Evolutionary conservation across 1,140 invertebrate species (phyloP).

Genomic region (Zaprionus davidi): DNA sequence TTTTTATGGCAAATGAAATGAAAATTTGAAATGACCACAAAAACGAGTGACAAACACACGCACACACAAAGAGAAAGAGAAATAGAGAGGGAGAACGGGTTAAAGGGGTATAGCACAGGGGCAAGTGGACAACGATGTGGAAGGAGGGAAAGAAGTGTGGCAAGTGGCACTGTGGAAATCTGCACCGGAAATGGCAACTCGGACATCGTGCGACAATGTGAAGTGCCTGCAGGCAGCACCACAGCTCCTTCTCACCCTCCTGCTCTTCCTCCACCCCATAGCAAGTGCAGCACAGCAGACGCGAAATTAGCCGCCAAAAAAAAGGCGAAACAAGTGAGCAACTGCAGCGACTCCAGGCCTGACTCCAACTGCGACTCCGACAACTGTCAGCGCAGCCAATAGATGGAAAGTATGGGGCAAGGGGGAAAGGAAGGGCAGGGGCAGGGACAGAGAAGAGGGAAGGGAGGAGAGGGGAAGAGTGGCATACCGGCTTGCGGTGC

Average conservation of each 20-base stretch:
- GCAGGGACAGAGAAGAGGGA: too few relatives aligned
- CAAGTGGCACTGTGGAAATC: slow-evolving; percentile 24
- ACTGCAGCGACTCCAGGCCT: slow-evolving; percentile 16
- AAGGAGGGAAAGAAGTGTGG: background rate
- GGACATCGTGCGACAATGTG: slow-evolving; percentile 66
- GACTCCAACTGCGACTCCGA: background rate
- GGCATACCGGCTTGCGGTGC: background rate
- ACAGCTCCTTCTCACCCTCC: background rate
- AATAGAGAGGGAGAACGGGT: background rate
- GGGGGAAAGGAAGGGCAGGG: too few relatives aligned
- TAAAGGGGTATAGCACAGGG: background rate
- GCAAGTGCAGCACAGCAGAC: slow-evolving; percentile 32
- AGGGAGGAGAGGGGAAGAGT: too few relatives aligned
- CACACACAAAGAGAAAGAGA: background rate
- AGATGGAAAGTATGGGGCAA: background rate
- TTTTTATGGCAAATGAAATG: slow-evolving; percentile 83
- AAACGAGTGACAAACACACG: slow-evolving; percentile 55
- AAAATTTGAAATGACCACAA: slow-evolving; percentile 83
- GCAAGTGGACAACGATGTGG: background rate
- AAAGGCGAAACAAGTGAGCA: slow-evolving; percentile 22
- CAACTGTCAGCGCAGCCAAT: background rate
- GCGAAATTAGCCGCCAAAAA: slow-evolving; percentile 67
- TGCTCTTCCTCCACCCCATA: background rate
- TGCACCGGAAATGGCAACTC: slow-evolving; percentile 58
- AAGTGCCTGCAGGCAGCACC: slow-evolving; percentile 12